Evolutionary conservation across 2,797 vertebrate species (phyloP), one percentile per base, ranked within the genome.

Genomic region (Pseudomugil tenellus): DNA sequence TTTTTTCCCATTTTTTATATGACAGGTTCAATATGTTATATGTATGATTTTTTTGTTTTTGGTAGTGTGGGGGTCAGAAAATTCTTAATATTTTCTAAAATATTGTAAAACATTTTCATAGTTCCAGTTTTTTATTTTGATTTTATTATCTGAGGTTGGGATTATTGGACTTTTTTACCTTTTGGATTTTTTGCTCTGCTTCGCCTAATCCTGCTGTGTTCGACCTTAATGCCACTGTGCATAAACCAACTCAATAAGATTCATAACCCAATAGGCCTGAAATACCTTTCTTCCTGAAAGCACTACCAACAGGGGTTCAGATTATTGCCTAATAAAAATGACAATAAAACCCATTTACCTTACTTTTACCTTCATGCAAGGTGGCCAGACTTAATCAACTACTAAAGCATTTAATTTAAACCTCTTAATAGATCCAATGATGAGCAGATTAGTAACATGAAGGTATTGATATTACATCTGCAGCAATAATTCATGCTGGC

Each of bases 401-500:
- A 56, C 25, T 56, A 13, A 64, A 28, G 35, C 56, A 67, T 35
- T 37, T 19, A 11, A 67, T 35, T 37, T 19, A 11, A 21, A 6
- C 28, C 56, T 6, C 6, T 14, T 25, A 37, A 55, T 34, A 46
- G 31, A 63, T 49, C 39, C 29, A 63, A 19, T 53, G 25, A 65
- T 32, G n/a, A 49, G 29, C 37, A 70, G 34, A 37, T 32, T 58
- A 56, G 31, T 12, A 31, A 49, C 55, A 37, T 62, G 12, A 37
- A 56, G 1, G 23, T 28, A 39, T 59, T 19, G 1, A 59, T 68
- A 26, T 25, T 31, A 35, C 23, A 71, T 35, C 55, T 62, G 6
- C 55, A 5, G 63, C 52, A 49, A 58, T 67, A 70, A 67, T 58
- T 69, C 29, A 7, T 6, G 17, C n/a, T 31, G 16, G 43, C 35